Percentiles rank a stretch among this genome's conserved stretches.
Evolutionary conservation across 2,113 vertebrate species (phyloP).

Genomic region (Pachypanchax playfairii): DNA sequence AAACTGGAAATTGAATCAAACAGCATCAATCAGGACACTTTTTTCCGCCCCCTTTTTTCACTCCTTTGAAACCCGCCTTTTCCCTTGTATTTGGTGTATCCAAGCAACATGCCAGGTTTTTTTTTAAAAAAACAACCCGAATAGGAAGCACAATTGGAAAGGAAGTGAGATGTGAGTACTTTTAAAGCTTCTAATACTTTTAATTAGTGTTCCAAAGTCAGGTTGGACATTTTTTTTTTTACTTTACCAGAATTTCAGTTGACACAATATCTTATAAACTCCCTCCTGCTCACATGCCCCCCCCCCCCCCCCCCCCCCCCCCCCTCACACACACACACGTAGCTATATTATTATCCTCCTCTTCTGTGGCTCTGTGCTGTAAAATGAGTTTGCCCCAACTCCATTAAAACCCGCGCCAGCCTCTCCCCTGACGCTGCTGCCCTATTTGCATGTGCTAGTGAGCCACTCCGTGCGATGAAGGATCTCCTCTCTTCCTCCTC

Average conservation of each 20-base stretch:
- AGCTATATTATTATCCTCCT: conserved; percentile 79
- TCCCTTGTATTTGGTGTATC: conserved; percentile 51
- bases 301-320: conserved; percentile 11
- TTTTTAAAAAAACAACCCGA: conserved; percentile 40
- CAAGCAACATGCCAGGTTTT: conserved; percentile 45
- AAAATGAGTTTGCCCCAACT: conserved; percentile 99
- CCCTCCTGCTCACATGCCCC: conserved; percentile 28
- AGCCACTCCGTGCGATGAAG: conserved; percentile 91
- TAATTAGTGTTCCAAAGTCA: conserved; percentile 35
- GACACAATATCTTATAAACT: conserved; percentile 29
- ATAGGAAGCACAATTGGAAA: conserved; percentile 47
- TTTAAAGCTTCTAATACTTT: conserved; percentile 34
- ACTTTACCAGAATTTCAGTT: conserved; percentile 23
- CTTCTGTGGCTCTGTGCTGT: conserved; percentile 89
- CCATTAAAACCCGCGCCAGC: conserved; percentile 99
- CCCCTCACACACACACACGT: conserved; percentile 58
- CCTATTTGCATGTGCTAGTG: conserved; percentile 97
- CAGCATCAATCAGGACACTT: conserved; percentile 75
- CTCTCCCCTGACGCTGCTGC: conserved; percentile 88
- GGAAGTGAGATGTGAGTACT: conserved; percentile 31
- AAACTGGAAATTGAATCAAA: conserved; percentile 80
- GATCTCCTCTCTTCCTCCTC: conserved; percentile 87
- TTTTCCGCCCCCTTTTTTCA: conserved; percentile 24
- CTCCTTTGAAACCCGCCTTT: conserved; percentile 23
- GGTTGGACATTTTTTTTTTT: conserved; percentile 29